Evolutionary conservation across 2,113 vertebrate species (phyloP), one percentile per base, ranked within the genome.

Genomic region (Deroptyus accipitrinus): DNA sequence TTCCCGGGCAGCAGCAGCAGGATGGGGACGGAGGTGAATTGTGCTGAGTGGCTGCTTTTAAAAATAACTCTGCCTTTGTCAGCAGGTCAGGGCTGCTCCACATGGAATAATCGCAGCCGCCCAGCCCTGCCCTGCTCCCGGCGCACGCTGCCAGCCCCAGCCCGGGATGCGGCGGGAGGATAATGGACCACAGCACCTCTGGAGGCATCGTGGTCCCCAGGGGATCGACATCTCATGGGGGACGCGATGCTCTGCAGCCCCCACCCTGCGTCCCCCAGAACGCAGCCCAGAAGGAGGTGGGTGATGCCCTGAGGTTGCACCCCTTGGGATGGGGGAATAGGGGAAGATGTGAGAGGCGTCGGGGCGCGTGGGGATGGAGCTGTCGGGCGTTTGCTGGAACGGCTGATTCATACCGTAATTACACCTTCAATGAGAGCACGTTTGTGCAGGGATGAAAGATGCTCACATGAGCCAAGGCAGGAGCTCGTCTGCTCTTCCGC

Each of bases 31-130:
- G 74, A 96, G 94, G 92, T 9, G 7, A 94, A 95, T 97, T 97
- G 88, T 27, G 97, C 97, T 97, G 97, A 97, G 96, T 96, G 86
- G 96, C 18, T 83, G 94, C 79, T 95, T 97, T 97, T 96, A 97
- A 97, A 97, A 97, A 97, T 97, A 97, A 93, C 97, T 97, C 96
- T 97, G 97, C 95, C 95, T 94, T 95, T 96, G 96, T 97, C 95
- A 97, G 97, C 97, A 97, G 97, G 97, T 97, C 96, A 92, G 96
- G 95, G 96, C 55, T 95, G 96, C 95, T 97, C 97, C 96, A 88
- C 88, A 96, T 94, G 95, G 95, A 97, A 96, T 91, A 83, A 95
- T 95, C 79, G 37, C 90, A 67, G 96, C 88, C 64, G 39, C 83
- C 69, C 90, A 41, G 76, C 96, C 96, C 94, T 88, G 88, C 92